A percentile compares a stretch with the other conserved stretches of the same genome.
phyloP scores from a whole-genome alignment of 2,888 invertebrate species.

The Dicyrtomina minuta region DNA sequence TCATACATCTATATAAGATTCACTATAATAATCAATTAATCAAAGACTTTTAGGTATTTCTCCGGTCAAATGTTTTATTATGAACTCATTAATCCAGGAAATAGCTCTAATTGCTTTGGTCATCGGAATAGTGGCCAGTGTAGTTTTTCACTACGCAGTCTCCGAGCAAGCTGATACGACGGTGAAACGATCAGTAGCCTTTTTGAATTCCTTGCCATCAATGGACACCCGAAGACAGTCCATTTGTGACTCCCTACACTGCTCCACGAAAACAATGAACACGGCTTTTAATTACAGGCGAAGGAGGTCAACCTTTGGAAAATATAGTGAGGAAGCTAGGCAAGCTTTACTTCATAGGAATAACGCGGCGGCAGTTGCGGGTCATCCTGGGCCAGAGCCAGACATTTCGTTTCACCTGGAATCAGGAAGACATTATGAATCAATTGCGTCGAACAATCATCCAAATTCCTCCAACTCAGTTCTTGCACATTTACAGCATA shows the following conservation, averaged over 20 bases:
- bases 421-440: conserved; percentile 23
- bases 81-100: conserved; percentile 54
- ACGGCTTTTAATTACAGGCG: neutral
- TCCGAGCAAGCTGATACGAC: conserved; percentile 60
- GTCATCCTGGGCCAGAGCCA: neutral
- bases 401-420: conserved; percentile 12
- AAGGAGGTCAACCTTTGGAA: conserved; percentile 16
- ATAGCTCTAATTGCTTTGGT: conserved; percentile 70
- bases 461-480: neutral
- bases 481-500: conserved; percentile 22
- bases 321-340: conserved; percentile 33
- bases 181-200: conserved; percentile 43
- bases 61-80: neutral
- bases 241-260: conserved; percentile 28
- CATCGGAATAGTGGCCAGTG: conserved; percentile 66
- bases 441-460: conserved; percentile 8
- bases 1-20: neutral
- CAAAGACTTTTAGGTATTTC: neutral
- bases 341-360: conserved; percentile 27
- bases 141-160: conserved; percentile 72
- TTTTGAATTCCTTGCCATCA: conserved; percentile 35
- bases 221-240: conserved; percentile 17
- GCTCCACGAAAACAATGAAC: conserved; percentile 15
- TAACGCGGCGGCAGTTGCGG: neutral
- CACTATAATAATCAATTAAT: neutral